Base-by-base conservation (phyloP, 92 coral and sea anemone genomes). In the Galaxea fascicularis region DNA sequence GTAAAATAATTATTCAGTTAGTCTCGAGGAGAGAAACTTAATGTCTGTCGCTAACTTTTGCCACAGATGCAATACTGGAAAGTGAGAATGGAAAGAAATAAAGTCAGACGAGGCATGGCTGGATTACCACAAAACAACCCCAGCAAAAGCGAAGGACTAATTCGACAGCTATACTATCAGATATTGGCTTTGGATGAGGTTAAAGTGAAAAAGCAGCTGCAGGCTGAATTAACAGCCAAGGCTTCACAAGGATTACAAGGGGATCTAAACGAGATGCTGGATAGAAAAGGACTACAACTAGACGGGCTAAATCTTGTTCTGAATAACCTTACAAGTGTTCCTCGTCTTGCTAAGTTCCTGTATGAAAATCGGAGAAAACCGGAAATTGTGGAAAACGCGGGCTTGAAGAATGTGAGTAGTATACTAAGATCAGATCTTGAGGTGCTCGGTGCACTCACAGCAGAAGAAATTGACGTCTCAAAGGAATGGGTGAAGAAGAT, bases 261-360 rank as follows among this genome's bases (percentile, higher is more conserved):
- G 22, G 86, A 73, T 16, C 58, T 87, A 14, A 72, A 76, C 44
- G 22, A 62, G 16, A 59, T 70, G 90, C 35, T 87, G 75, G 58
- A 87, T 44, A 14, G 73, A 45, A 65, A 87, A 25, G 90, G 90
- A 11, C 35, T 87, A 51, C 27, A 28, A 16, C 69, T 87, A 12
- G 86, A 87, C 73, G 73, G 68, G 18, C 81, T 87, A 28, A 18
- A 8, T 4, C 90, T 87, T n/a, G 90, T 87, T 17, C 5, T 87
- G 71, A 80, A 58, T 17, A 62, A 80, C 45, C 60, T 79, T 60
- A 87, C 90, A 4, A 80, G 30, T 45, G 21, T 49, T 35, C 30
- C 30, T 16, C 76, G 72, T 20, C 90, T 87, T 87, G 81, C 90
- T 1, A 29, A 59, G 46, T 73, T 59, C 59, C 13, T 87, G 53